These are phyloP conservation scores for Cryptoleucopteryx plumbea DNA, from an alignment of 2,113 vertebrate genomes.

Conservation along the genomic window DNA sequence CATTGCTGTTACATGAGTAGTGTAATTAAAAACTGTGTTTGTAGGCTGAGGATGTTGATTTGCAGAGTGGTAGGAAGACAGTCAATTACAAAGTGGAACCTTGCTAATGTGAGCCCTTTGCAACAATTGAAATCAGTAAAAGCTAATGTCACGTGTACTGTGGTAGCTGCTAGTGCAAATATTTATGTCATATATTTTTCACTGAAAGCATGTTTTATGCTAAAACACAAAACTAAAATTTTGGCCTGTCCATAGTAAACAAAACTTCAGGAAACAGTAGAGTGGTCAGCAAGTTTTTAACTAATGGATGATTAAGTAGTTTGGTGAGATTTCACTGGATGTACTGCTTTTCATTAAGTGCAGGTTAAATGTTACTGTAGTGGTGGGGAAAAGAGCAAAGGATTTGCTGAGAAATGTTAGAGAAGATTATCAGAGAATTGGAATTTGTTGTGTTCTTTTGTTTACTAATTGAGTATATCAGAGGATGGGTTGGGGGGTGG, in stretches of 20 bases:
- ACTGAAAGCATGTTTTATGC: background rate
- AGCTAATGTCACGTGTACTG: background rate
- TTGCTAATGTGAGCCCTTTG: background rate
- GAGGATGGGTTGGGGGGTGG: background rate
- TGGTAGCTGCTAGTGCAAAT: background rate
- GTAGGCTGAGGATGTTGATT: background rate
- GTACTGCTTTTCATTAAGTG: background rate
- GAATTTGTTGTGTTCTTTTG: background rate
- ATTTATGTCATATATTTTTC: accelerated
- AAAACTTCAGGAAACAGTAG: background rate
- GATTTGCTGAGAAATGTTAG: background rate
- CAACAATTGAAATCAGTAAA: background rate
- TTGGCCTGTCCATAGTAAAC: background rate
- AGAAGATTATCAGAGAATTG: background rate
- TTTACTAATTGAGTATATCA: background rate
- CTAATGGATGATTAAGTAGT: background rate
- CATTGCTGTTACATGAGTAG: background rate
- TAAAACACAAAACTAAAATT: background rate
- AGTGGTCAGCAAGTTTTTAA: background rate
- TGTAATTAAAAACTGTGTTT: background rate
- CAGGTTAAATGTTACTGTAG: background rate
- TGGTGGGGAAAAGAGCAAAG: background rate
- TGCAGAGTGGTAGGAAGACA: background rate
- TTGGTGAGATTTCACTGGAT: background rate
- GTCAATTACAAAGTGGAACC: background rate